phyloP scores from a whole-genome alignment of 2,797 vertebrate species.

The Tangara arthus region DNA sequence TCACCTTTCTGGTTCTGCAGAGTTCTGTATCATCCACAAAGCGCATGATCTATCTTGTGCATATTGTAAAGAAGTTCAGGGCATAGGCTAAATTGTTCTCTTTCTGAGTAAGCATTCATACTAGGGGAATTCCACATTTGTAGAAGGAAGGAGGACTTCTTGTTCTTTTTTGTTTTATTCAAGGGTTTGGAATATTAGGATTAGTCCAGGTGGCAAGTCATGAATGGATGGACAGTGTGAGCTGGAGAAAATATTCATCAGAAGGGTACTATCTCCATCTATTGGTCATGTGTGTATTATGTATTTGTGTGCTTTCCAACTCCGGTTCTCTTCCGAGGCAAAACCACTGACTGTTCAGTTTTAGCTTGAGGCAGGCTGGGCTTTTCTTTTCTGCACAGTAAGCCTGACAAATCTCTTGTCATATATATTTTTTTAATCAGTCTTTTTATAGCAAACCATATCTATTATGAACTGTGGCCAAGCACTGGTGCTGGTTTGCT shows the following conservation, averaged over 20 bases:
- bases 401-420: not conserved
- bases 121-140: not conserved
- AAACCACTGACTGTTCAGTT: not conserved
- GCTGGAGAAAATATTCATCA: slow-evolving; percentile 41
- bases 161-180: not conserved
- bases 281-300: not conserved
- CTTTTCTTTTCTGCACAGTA: not conserved
- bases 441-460: not conserved
- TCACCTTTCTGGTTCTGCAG: not conserved
- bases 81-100: not conserved
- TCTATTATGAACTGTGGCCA: not conserved
- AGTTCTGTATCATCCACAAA: not conserved
- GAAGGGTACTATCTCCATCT: slow-evolving; percentile 57
- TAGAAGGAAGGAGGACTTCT: not conserved
- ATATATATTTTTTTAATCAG: not conserved
- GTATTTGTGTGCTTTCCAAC: not conserved
- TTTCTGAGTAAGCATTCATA: not conserved
- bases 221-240: slow-evolving; percentile 19
- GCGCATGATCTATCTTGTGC: not conserved
- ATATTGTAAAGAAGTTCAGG: not conserved
- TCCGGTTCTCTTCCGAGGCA: not conserved
- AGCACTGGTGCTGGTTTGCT: not conserved
- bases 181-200: slow-evolving; percentile 35
- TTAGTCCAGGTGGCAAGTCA: slow-evolving; percentile 41
- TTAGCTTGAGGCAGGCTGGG: not conserved